Evolutionary conservation across 2,113 vertebrate species (phyloP), one percentile per base, ranked within the genome.

Genomic region (Pterocles gutturalis): DNA sequence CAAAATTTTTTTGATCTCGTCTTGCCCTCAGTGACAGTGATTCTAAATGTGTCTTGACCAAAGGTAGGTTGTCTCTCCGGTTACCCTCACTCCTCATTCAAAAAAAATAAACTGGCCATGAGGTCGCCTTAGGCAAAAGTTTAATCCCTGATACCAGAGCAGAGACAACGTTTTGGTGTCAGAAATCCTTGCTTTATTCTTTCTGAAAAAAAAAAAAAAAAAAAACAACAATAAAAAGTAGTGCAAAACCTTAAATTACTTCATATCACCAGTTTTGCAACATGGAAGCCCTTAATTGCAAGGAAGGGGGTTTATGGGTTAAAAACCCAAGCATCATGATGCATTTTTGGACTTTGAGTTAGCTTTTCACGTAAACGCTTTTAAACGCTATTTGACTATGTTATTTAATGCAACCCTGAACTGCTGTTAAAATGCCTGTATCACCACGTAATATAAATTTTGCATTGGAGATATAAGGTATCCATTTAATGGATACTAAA

Each of bases 231-330:
- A 33, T 16, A 46, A 75, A 64, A 81, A 36, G 8, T 10, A 48
- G 3, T 33, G 4, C 1, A 60, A 79, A 81, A 61, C 1, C 4
- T 49, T 83, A 4, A 4, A 26, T 45, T 19, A 10, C 2, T 49
- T 90, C 33, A 11, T 61, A 34, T 19, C 1, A 64, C 11, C 10
- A 21, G 1, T n/a, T 82, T 71, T 43, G 33, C 7, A 38, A 31
- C 12, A 21, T 11, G 4, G 34, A 55, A 90, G 1, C 3, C 7
- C 5, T 72, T 58, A 62, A 67, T 21, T 6, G 21, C 0, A 0
- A 46, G 15, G 19, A 78, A 55, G 14, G 5, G 4, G 1, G 1
- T n/a, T 85, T 69, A 14, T 22, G 9, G 5, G 9, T 54, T 70
- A 65, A 91, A 55, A 20, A 2, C 4, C 1, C 2, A 62, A 45